A percentile compares a stretch with the other conserved stretches of the same genome.
Conservation (phyloP, 2,888 invertebrate genomes). For the Drosophila hamatofila region DNA sequence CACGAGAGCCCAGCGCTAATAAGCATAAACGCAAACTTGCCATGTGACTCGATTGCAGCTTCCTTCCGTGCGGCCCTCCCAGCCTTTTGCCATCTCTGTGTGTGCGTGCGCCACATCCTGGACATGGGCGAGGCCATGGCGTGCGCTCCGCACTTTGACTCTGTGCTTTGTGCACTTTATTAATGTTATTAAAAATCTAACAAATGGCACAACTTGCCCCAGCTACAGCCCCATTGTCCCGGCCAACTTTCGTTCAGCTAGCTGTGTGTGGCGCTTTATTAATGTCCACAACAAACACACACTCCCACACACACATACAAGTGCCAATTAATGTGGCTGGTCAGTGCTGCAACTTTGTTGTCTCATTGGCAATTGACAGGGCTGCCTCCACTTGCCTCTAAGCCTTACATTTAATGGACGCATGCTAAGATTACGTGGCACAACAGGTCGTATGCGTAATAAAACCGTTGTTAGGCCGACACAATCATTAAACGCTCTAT, state of each 20-base stretch:
- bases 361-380: conserved; percentile 45
- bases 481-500: neutral
- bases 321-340: conserved; percentile 56
- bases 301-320: conserved; percentile 6
- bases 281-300: conserved; percentile 33
- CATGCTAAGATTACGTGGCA: conserved; percentile 10
- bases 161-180: conserved; percentile 78
- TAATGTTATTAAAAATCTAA: conserved; percentile 82
- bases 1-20: conserved; percentile 70
- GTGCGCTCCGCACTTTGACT: conserved; percentile 70
- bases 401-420: conserved; percentile 17
- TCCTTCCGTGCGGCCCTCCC: conserved; percentile 39
- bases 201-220: conserved; percentile 66
- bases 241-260: conserved; percentile 8
- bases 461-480: conserved; percentile 10
- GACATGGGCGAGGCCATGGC: conserved; percentile 35
- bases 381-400: conserved; percentile 1
- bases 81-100: neutral
- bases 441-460: conserved; percentile 45
- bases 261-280: conserved; percentile 48
- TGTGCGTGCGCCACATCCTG: conserved; percentile 14
- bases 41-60: conserved; percentile 60
- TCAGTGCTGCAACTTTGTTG: conserved; percentile 50
- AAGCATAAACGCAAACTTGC: conserved; percentile 75
- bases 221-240: conserved; percentile 3